phyloP scores from a whole-genome alignment of 2,113 vertebrate species.

The Anolis carolinensis region DNA sequence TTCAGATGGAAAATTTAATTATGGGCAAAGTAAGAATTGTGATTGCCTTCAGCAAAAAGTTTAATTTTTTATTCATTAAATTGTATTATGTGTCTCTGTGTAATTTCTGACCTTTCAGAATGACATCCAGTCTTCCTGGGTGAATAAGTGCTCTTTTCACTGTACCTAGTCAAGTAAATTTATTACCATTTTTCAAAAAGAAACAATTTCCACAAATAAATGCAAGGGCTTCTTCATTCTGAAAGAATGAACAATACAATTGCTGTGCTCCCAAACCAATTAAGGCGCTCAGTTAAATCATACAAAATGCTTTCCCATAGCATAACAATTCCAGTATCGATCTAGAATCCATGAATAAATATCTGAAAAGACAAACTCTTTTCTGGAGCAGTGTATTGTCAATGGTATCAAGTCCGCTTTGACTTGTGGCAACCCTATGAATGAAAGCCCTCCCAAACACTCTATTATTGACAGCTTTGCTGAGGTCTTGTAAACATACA shows the following conservation, averaged over 20 bases:
- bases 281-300: background rate
- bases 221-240: conserved; percentile 15
- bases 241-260: conserved; percentile 35
- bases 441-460: too few relatives aligned
- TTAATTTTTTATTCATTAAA: conserved; percentile 11
- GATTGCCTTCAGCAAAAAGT: conserved; percentile 24
- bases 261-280: conserved; percentile 1
- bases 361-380: conserved; percentile 1
- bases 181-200: conserved; percentile 26
- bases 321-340: background rate
- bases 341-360: conserved; percentile 12
- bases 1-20: conserved; percentile 52
- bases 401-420: too few relatives aligned
- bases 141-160: conserved; percentile 30
- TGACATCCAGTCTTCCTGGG: conserved; percentile 26
- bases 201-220: conserved; percentile 36
- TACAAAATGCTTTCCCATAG: conserved; percentile 23
- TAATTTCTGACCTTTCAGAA: conserved; percentile 53
- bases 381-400: too few relatives aligned
- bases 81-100: conserved; percentile 28
- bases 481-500: too few relatives aligned
- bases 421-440: too few relatives aligned
- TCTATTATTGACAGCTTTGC: too few relatives aligned
- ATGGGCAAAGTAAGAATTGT: conserved; percentile 39
- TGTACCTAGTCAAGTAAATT: conserved; percentile 33